These are phyloP conservation scores for Calycopis cecrops DNA, from an alignment of 1,140 invertebrate genomes.

Conservation along the genomic window DNA sequence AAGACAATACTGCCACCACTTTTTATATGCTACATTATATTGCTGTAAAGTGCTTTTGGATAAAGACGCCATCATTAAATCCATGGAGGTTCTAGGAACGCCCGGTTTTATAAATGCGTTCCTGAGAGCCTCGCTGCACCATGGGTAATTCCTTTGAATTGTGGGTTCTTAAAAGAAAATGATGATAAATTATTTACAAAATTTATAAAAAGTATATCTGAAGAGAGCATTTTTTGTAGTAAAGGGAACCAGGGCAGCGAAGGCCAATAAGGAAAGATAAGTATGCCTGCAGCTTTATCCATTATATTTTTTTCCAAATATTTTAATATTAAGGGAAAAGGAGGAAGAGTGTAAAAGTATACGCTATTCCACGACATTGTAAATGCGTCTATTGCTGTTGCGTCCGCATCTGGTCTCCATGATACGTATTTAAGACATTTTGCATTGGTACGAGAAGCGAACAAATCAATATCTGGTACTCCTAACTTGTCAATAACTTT, in stretches of 20 bases:
- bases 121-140: constrained; percentile 15
- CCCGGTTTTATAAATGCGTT: neutral
- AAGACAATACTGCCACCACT: neutral
- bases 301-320: neutral
- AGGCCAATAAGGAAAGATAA: constrained; percentile 20
- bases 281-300: constrained; percentile 1
- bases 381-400: neutral
- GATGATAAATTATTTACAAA: neutral
- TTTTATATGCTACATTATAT: neutral
- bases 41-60: neutral
- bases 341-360: constrained; percentile 11
- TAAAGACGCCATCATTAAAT: neutral
- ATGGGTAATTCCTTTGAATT: constrained; percentile 8
- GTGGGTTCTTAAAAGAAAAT: constrained; percentile 18
- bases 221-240: constrained; percentile 7
- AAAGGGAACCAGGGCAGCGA: constrained; percentile 21
- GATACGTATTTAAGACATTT: neutral
- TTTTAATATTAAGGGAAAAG: neutral
- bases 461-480: neutral
- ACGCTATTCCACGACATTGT: neutral
- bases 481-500: neutral
- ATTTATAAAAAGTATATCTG: neutral
- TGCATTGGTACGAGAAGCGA: neutral
- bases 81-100: neutral
- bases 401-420: neutral